Evolutionary conservation across 2,888 invertebrate genomes (phyloP), one percentile per base, ranked within the genome.

Genomic region (Drosophila colorata): DNA sequence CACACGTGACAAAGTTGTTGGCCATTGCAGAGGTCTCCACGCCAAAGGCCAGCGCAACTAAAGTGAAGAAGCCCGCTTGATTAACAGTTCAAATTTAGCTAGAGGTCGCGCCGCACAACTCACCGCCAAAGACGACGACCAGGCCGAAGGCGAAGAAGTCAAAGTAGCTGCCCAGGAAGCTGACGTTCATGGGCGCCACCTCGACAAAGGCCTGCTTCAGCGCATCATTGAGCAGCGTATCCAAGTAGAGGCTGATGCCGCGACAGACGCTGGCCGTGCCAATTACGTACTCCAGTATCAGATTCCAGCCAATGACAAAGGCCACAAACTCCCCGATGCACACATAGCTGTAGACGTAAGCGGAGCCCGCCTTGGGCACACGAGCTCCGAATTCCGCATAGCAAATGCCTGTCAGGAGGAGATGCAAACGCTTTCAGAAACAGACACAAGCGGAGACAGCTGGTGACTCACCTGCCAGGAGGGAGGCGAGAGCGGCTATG

Each of bases 271-370:
- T 96, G 0, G 97, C 92, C 0, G 92, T 90, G 43, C 96, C 97
- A 74, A 97, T 96, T 5, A 96, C 93, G 89, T 96, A 96, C 90
- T 97, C 97, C 77, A 98, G 92, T 63, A 98, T 96, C 63, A 98
- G 94, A 92, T 96, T 97, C 98, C 98, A 98, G 2, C 98, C 98
- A 77, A 98, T 96, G 28, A 96, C 92, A 91, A 98, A 98, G 0
- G 97, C 98, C 44, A 95, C 93, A 75, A 97, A 94, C 92, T 98
- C 97, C 0, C 98, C 98, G 41, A 98, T 94, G 23, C 96, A 95
- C 18, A 97, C 96, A 71, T 92, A 92, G 68, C 96, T 96, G 93
- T 98, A 98, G 37, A 96, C 94, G 91, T 98, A 98, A 0, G 97
- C 97, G 0, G 97, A 97, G 0, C 98, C 98, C 0, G 97, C 96